Evolutionary conservation across 2,113 vertebrate species (phyloP).

Genomic region (Sturnus vulgaris): DNA sequence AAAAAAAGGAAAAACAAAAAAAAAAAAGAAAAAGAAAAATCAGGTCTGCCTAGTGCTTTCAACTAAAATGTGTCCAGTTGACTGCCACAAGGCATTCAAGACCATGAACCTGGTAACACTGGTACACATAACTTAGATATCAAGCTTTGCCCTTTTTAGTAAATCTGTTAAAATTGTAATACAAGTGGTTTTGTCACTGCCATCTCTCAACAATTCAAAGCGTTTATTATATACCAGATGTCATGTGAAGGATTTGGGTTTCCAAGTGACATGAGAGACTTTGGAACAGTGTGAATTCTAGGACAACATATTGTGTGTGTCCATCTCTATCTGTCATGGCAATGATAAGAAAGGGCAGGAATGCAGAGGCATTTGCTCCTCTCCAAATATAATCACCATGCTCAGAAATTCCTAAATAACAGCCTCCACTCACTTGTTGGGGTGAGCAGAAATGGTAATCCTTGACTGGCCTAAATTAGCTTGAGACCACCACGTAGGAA

Average conservation of each 20-base stretch:
- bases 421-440: not conserved
- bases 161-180: not conserved
- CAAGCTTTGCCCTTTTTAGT: not conserved
- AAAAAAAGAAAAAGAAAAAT: not conserved
- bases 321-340: slow-evolving; percentile 30
- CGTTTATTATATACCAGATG: slow-evolving; percentile 33
- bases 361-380: not conserved
- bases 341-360: slow-evolving; percentile 44
- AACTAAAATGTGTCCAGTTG: not conserved
- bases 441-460: slow-evolving; percentile 28
- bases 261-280: slow-evolving; percentile 20
- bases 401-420: slow-evolving; percentile 42
- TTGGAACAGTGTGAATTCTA: slow-evolving; percentile 30
- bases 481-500: not conserved
- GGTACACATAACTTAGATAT: not conserved
- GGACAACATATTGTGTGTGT: slow-evolving; percentile 52
- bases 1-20: too few relatives aligned
- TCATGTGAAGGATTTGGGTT: slow-evolving; percentile 27
- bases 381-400: slow-evolving; percentile 1
- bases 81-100: not conserved
- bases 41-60: not conserved
- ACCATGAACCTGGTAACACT: not conserved
- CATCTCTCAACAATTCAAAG: not conserved
- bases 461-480: slow-evolving; percentile 47
- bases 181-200: not conserved